Percentiles rank a stretch among this genome's conserved stretches.
These are phyloP conservation scores for Euphonia xanthogaster DNA, from an alignment of 2,797 vertebrate species.

Conservation along the genomic window DNA sequence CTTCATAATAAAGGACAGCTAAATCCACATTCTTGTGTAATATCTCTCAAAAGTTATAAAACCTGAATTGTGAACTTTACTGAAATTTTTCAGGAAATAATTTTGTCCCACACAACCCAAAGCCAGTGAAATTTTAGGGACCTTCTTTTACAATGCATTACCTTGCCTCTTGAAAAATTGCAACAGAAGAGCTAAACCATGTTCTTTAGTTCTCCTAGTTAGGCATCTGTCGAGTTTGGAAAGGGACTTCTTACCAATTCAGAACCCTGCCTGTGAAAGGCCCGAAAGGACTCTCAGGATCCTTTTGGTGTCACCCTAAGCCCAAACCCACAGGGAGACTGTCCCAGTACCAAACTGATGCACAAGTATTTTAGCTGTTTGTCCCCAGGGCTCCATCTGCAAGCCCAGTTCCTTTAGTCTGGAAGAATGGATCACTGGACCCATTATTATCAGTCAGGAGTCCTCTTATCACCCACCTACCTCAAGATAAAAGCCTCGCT, in stretches of 20 bases:
- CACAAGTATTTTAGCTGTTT: not conserved
- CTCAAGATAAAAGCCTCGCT: not conserved
- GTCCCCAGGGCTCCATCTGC: not conserved
- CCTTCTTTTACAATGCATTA: not conserved
- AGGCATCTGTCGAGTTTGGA: not conserved
- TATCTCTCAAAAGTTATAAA: not conserved
- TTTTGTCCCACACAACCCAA: not conserved
- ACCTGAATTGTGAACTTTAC: not conserved
- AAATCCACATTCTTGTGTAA: not conserved
- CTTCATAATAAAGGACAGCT: not conserved
- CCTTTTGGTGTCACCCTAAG: not conserved
- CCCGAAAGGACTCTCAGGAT: not conserved
- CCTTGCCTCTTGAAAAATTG: not conserved
- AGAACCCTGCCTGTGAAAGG: not conserved
- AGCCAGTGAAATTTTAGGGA: not conserved
- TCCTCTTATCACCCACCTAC: not conserved
- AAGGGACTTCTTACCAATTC: not conserved
- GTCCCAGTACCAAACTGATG: not conserved
- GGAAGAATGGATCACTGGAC: not conserved
- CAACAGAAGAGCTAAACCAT: not conserved
- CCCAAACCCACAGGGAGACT: not conserved
- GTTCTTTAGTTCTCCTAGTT: not conserved
- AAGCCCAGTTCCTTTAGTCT: not conserved
- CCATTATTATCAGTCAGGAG: not conserved
- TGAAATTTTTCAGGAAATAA: not conserved